These are phyloP conservation scores for Toxonevra muliebris DNA, from an alignment of 2,888 invertebrate species.

Conservation along the genomic window DNA sequence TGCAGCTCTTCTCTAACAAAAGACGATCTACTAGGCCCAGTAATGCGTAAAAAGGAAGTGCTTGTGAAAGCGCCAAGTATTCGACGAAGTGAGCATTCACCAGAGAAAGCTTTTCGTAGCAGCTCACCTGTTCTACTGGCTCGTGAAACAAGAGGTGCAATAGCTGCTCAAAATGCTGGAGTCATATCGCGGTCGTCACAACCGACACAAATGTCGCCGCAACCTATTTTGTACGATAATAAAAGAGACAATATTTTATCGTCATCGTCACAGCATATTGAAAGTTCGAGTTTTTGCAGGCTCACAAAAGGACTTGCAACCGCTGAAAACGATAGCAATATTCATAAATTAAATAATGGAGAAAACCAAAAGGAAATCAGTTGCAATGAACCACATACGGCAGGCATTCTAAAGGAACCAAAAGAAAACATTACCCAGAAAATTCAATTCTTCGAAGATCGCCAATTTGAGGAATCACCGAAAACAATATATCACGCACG, in stretches of 20 bases:
- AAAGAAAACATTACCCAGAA: slow-evolving; percentile 71
- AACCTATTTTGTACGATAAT: slow-evolving; percentile 36
- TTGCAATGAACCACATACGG: not conserved
- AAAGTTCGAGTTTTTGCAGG: slow-evolving; percentile 4
- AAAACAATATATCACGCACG: slow-evolving; percentile 68
- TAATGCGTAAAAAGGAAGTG: slow-evolving; percentile 55
- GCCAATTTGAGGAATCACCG: slow-evolving; percentile 68
- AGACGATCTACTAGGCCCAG: slow-evolving; percentile 63
- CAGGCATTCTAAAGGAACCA: slow-evolving; percentile 37
- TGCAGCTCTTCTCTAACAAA: slow-evolving; percentile 69
- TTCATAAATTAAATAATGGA: not conserved
- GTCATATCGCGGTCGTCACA: slow-evolving; percentile 55
- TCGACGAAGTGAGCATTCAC: not conserved
- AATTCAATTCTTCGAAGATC: slow-evolving; percentile 83
- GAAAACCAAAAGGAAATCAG: not conserved
- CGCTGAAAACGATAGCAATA: not conserved
- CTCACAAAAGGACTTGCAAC: not conserved
- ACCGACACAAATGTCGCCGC: slow-evolving; percentile 46
- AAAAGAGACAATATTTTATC: slow-evolving; percentile 21
- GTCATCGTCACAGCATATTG: slow-evolving; percentile 25
- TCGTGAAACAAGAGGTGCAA: slow-evolving; percentile 72
- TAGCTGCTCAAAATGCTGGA: slow-evolving; percentile 69
- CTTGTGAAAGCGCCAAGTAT: slow-evolving; percentile 21
- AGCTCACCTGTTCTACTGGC: slow-evolving; percentile 64
- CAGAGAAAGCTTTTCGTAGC: slow-evolving; percentile 59